These are phyloP conservation scores for Esperia sulphurella DNA, from an alignment of 2,888 invertebrate genomes.

Conservation along the genomic window DNA sequence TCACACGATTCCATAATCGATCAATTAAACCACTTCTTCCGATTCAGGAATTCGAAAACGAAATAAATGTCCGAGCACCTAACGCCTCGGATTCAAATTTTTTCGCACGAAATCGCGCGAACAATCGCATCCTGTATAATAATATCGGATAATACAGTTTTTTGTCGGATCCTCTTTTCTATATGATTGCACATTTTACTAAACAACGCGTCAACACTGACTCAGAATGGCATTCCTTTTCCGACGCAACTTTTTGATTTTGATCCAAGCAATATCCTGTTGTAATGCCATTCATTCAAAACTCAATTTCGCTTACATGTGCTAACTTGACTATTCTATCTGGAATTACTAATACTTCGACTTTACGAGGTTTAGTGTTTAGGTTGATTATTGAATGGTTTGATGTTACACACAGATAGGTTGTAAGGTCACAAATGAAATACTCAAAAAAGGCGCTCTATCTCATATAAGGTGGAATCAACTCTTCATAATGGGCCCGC, in stretches of 20 bases:
- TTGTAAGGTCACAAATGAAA: slow-evolving; percentile 37
- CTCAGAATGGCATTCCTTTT: slow-evolving; percentile 43
- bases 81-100: slow-evolving; percentile 33
- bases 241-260: slow-evolving; percentile 26
- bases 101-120: slow-evolving; percentile 52
- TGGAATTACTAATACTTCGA: slow-evolving; percentile 13
- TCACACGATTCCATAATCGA: slow-evolving; percentile 44
- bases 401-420: slow-evolving; percentile 20
- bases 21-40: slow-evolving; percentile 44
- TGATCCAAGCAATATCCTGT: slow-evolving; percentile 11
- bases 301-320: slow-evolving; percentile 17
- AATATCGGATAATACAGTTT: slow-evolving; percentile 56
- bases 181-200: slow-evolving; percentile 70
- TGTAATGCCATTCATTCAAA: slow-evolving; percentile 12
- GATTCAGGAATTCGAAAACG: slow-evolving; percentile 31
- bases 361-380: slow-evolving; percentile 17
- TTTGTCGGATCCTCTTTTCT: slow-evolving; percentile 55
- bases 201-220: slow-evolving; percentile 47
- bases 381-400: slow-evolving; percentile 29
- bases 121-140: slow-evolving; percentile 51
- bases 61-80: slow-evolving; percentile 27
- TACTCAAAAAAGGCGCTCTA: slow-evolving; percentile 43
- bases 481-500: slow-evolving; percentile 59
- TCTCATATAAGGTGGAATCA: slow-evolving; percentile 57
- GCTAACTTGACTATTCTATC: slow-evolving; percentile 9